Evolutionary conservation across 2,888 invertebrate genomes (phyloP).

Genomic region (Lycocerus yunnanus): DNA sequence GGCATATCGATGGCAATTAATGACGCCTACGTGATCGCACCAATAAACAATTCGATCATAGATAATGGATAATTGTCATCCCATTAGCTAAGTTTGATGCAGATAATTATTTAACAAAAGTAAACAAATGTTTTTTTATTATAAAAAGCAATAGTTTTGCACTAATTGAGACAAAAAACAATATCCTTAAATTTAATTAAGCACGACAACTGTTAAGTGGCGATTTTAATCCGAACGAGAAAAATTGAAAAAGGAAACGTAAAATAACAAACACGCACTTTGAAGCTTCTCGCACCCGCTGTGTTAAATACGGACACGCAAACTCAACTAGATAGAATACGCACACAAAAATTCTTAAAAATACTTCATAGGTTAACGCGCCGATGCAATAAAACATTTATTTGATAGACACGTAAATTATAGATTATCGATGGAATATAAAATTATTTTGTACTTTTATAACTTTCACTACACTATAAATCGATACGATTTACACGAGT

Average conservation of each 20-base stretch:
- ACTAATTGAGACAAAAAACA: neutral
- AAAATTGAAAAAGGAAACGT: neutral
- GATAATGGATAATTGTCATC: neutral
- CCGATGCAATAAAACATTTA: conserved; percentile 15
- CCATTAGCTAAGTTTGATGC: neutral
- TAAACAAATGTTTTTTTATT: neutral
- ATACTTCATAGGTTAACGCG: conserved; percentile 9
- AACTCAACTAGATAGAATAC: neutral
- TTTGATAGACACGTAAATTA: conserved; percentile 9
- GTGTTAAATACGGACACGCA: neutral
- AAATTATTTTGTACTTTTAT: neutral
- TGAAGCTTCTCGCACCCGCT: neutral
- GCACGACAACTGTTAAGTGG: neutral
- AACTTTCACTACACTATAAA: neutral
- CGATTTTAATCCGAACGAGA: neutral
- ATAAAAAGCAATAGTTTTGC: neutral
- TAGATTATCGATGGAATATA: conserved; percentile 10
- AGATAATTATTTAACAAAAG: neutral
- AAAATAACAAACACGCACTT: neutral
- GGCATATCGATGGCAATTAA: neutral
- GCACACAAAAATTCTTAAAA: neutral
- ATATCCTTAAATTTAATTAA: neutral
- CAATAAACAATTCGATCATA: neutral
- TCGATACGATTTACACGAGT: neutral
- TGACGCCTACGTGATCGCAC: neutral